A percentile compares a stretch with the other conserved stretches of the same genome.
phyloP scores from a whole-genome alignment of 2,888 invertebrate genomes.

The Venusia cambrica region DNA sequence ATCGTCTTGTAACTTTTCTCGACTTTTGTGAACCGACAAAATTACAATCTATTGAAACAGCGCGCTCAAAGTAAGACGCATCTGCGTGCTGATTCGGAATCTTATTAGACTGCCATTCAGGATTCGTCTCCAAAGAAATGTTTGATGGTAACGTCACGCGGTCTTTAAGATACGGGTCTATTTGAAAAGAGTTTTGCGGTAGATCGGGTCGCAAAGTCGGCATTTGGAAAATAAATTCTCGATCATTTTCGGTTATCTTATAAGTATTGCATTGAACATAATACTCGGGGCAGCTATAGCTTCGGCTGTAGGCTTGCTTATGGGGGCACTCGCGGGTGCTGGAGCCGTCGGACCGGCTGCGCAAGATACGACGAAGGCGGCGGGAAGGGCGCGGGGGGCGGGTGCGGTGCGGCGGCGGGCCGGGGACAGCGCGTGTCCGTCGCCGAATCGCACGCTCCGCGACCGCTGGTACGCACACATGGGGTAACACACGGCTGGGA shows the following conservation, averaged over 20 bases:
- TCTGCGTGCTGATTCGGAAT: constrained; percentile 13
- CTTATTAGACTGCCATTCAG: constrained; percentile 23
- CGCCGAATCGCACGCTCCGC: constrained; percentile 50
- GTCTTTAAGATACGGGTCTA: constrained; percentile 21
- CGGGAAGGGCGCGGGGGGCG: constrained; percentile 45
- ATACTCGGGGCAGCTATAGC: constrained; percentile 60
- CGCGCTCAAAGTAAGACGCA: constrained; percentile 20
- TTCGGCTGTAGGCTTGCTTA: constrained; percentile 52
- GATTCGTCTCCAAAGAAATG: constrained; percentile 30
- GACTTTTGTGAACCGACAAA: constrained; percentile 25
- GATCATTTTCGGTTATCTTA: constrained; percentile 52
- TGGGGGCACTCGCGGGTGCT: constrained; percentile 43
- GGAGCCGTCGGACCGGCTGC: constrained; percentile 60
- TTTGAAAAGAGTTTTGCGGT: constrained; percentile 5
- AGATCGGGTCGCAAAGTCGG: constrained; percentile 20
- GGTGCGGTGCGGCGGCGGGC: constrained; percentile 35
- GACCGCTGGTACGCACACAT: constrained; percentile 43
- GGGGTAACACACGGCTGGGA: constrained; percentile 47
- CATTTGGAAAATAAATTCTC: constrained; percentile 52
- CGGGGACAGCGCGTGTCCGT: constrained; percentile 28
- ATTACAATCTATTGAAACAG: constrained; percentile 30
- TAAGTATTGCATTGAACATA: constrained; percentile 49
- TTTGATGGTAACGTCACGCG: constrained; percentile 32
- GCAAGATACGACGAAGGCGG: constrained; percentile 48
- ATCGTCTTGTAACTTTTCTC: constrained; percentile 30